Evolutionary conservation across 1,140 invertebrate species (phyloP), one percentile per base, ranked within the genome.

Genomic region (Micrasema longulum): DNA sequence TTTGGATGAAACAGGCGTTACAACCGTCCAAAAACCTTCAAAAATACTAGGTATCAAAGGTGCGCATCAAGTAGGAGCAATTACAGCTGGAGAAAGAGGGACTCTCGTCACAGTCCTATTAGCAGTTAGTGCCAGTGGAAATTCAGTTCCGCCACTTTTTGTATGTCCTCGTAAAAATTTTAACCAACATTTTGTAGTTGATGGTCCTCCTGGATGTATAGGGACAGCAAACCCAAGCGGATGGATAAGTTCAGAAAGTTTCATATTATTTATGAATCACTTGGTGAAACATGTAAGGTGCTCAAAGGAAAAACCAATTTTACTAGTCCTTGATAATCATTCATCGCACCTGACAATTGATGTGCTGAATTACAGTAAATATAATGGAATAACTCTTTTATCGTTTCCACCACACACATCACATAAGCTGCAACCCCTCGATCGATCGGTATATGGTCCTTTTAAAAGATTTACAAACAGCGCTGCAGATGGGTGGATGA

Each of bases 41-140:
- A n/a, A n/a, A n/a, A n/a, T n/a, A n/a, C n/a, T n/a, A n/a, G n/a
- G n/a, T n/a, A n/a, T n/a, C n/a, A n/a, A n/a, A n/a, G n/a, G n/a
- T n/a, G n/a, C n/a, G n/a, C n/a, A n/a, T n/a, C n/a, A 86, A 78
- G 79, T 86, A 2, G 82, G 81, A 35, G 45, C 77, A 66, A 57
- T 84, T 9, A 84, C 80, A 5, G 84, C 82, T 22, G 81, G 77
- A 2, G 84, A 87, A 79, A 68, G 81, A 43, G 83, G 82, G 26
- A 79, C 78, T 10, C 75, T 83, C 43, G 79, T 85, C 6, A 85
- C 84, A 50, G 67, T 85, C n/a, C 69, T 75, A 26, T 68, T 76
- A 76, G 77, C 79, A 20, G 79, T 79, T 6, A 83, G 76, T 79
- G 84, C 83, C 41, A 50, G 77, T 11, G 81, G 84, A 76, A 79